Conservation (phyloP, 2,113 vertebrate species). For the Leptosomus discolor region DNA sequence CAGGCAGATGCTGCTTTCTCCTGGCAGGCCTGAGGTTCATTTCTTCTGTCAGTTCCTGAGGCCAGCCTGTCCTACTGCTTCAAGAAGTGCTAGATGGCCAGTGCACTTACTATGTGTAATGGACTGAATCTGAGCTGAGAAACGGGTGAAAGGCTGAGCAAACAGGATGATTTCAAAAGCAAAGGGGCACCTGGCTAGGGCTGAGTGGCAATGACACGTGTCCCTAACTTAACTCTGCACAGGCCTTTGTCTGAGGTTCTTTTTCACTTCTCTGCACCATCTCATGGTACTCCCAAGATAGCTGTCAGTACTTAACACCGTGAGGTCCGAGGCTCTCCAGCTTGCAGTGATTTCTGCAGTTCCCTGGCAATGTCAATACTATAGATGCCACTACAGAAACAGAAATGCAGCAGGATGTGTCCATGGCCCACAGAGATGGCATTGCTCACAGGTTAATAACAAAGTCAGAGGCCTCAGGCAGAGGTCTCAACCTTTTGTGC, state of each 20-base stretch:
- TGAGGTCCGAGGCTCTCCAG: neutral
- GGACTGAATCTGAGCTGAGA: neutral
- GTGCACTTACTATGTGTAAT: fast-evolving
- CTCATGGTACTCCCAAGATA: neutral
- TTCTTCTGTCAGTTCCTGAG: neutral
- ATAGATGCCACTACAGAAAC: neutral
- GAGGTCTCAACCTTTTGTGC: neutral
- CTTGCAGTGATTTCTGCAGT: neutral
- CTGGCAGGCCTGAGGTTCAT: neutral
- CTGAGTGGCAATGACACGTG: neutral
- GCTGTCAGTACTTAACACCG: neutral
- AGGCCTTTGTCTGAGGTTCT: neutral
- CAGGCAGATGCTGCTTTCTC: neutral
- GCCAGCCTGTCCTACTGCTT: neutral
- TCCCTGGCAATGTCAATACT: neutral
- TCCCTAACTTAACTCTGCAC: neutral
- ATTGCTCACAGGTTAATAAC: neutral
- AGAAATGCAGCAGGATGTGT: neutral
- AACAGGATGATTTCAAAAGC: neutral
- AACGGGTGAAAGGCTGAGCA: neutral
- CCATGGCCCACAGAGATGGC: neutral
- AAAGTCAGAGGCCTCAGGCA: neutral
- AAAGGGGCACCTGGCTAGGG: neutral
- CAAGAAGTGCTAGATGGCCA: neutral
- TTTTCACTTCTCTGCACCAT: neutral